These are phyloP conservation scores for Astyanax mexicanus DNA, from an alignment of 2,797 vertebrate species.

Conservation along the genomic window DNA sequence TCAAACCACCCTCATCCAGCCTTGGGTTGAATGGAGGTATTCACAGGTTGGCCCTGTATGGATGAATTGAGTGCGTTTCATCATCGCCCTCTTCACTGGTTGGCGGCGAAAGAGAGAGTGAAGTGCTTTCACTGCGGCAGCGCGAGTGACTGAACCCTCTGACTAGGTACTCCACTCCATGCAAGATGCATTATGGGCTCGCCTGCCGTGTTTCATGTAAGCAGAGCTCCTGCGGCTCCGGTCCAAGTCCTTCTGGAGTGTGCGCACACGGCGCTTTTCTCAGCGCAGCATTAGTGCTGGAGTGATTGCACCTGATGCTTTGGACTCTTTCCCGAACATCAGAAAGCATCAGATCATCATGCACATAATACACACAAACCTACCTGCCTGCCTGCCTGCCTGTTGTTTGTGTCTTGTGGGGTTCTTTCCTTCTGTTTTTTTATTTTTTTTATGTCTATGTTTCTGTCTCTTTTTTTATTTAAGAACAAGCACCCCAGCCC, in stretches of 20 bases:
- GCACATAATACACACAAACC: neutral
- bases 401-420: constrained; percentile 14
- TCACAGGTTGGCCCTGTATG: neutral
- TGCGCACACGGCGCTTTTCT: too few relatives aligned
- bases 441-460: too few relatives aligned
- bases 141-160: neutral
- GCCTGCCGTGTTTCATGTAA: neutral
- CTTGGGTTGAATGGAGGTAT: neutral
- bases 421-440: constrained; percentile 22
- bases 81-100: neutral
- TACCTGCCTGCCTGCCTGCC: too few relatives aligned
- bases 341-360: neutral
- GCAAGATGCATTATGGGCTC: neutral
- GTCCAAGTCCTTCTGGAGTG: neutral
- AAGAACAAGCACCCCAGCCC: too few relatives aligned
- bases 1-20: neutral
- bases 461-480: too few relatives aligned
- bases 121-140: neutral
- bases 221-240: neutral
- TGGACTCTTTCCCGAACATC: neutral
- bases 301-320: constrained; percentile 23
- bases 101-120: neutral
- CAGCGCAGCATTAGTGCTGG: neutral
- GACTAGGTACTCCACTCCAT: neutral
- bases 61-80: neutral